Evolutionary conservation across 1,140 invertebrate genomes (phyloP).

Genomic region (Ceratina calcarata): DNA sequence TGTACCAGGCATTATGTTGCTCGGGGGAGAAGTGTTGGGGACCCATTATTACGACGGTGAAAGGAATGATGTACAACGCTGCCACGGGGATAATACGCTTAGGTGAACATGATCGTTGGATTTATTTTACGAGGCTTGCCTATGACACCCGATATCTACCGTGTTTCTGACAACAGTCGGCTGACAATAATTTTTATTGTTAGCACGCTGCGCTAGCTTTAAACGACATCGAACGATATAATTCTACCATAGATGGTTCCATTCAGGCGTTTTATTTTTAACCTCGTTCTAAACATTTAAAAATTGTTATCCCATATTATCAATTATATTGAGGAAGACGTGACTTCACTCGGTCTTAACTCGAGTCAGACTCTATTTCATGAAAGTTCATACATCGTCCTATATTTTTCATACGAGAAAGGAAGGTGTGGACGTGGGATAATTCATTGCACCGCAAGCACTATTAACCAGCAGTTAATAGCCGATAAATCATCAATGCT

Average conservation of each 20-base stretch:
- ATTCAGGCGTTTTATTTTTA: neutral
- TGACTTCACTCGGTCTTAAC: too few relatives aligned
- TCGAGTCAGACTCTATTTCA: too few relatives aligned
- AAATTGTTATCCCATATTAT: too few relatives aligned
- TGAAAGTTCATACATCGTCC: too few relatives aligned
- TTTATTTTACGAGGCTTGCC: slow-evolving; percentile 38
- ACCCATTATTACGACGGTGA: slow-evolving; percentile 16
- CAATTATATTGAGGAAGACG: too few relatives aligned
- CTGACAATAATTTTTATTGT: neutral
- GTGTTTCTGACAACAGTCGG: neutral
- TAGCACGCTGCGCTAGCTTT: neutral
- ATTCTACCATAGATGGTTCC: too few relatives aligned
- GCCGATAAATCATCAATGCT: slow-evolving; percentile 42
- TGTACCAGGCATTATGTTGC: neutral
- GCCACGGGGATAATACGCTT: slow-evolving; percentile 26
- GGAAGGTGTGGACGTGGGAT: neutral
- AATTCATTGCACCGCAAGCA: slow-evolving; percentile 24
- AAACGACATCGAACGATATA: too few relatives aligned
- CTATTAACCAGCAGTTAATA: slow-evolving; percentile 50
- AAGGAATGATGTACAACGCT: slow-evolving; percentile 28
- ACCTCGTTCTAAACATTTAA: neutral
- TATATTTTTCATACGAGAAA: neutral
- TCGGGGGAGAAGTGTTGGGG: neutral
- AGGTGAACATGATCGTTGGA: slow-evolving; percentile 34
- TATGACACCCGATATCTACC: slow-evolving; percentile 10